These are phyloP conservation scores for Thaumetopoea pityocampa DNA, from an alignment of 1,140 invertebrate genomes.

Conservation along the genomic window DNA sequence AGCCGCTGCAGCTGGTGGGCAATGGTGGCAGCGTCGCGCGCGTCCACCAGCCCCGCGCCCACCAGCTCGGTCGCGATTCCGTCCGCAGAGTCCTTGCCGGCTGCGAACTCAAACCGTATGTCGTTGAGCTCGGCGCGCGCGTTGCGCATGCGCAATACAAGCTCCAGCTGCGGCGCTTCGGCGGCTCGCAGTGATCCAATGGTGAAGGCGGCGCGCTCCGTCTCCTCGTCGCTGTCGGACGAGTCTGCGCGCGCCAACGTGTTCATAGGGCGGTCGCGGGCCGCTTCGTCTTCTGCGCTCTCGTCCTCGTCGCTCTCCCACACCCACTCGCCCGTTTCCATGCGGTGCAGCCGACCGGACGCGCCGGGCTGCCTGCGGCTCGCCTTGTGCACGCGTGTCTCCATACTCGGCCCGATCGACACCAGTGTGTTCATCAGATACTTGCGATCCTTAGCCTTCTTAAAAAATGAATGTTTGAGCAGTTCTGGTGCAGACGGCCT, in stretches of 20 bases:
- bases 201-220: conserved; percentile 45
- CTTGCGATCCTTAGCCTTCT: conserved; percentile 98
- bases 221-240: conserved; percentile 75
- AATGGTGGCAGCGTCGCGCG: conserved; percentile 92
- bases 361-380: conserved; percentile 91
- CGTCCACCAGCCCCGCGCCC: conserved; percentile 95
- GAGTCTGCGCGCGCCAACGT: conserved; percentile 75
- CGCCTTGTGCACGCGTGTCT: conserved; percentile 92
- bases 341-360: conserved; percentile 93
- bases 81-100: conserved; percentile 96
- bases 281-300: conserved; percentile 60
- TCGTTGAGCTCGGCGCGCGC: conserved; percentile 95
- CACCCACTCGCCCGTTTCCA: conserved; percentile 97
- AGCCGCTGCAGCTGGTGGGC: conserved; percentile 95
- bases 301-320: conserved; percentile 91
- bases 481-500: conserved; percentile 98
- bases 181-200: conserved; percentile 48
- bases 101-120: conserved; percentile 97
- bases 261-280: conserved; percentile 77
- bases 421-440: conserved; percentile 95
- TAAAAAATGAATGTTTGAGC: conserved; percentile 99
- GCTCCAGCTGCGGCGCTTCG: conserved; percentile 51
- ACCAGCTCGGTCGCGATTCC: conserved; percentile 97
- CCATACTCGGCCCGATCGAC: conserved; percentile 89
- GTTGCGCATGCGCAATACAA: conserved; percentile 79